Evolutionary conservation across 1,140 invertebrate species (phyloP).

Genomic region (Aphidius gifuensis): DNA sequence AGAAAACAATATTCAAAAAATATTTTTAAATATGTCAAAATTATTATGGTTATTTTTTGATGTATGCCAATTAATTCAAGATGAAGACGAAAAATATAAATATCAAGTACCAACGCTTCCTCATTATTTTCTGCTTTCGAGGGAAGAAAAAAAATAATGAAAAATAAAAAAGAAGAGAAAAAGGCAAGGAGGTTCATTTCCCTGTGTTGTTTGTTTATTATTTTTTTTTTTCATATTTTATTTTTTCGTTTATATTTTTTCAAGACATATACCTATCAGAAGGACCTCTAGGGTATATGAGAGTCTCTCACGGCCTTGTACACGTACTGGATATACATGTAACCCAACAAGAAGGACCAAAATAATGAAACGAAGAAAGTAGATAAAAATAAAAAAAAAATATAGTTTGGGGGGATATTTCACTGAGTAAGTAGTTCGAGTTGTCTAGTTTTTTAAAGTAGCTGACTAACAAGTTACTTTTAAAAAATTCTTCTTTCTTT

Average conservation of each 20-base stretch:
- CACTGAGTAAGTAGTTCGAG: constrained; percentile 14
- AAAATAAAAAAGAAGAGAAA: too few relatives aligned
- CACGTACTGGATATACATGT: neutral
- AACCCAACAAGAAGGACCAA: neutral
- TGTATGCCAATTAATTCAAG: too few relatives aligned
- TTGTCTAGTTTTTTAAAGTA: constrained; percentile 35
- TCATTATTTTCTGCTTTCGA: too few relatives aligned
- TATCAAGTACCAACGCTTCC: too few relatives aligned
- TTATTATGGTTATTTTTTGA: too few relatives aligned
- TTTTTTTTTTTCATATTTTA: neutral
- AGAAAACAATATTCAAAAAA: too few relatives aligned
- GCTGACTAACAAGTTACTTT: constrained; percentile 36
- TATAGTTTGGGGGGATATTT: neutral
- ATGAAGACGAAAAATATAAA: too few relatives aligned
- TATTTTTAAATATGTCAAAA: too few relatives aligned
- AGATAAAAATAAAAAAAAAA: neutral
- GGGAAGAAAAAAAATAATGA: too few relatives aligned
- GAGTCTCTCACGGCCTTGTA: constrained; percentile 7
- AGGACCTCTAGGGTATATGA: constrained; percentile 15
- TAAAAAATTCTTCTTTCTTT: constrained; percentile 35
- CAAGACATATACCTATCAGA: neutral
- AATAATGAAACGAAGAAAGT: neutral
- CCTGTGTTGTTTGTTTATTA: too few relatives aligned
- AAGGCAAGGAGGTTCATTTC: too few relatives aligned
- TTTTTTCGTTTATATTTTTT: too few relatives aligned